phyloP scores from a whole-genome alignment of 2,113 vertebrate genomes.

The Grammomys surdaster region DNA sequence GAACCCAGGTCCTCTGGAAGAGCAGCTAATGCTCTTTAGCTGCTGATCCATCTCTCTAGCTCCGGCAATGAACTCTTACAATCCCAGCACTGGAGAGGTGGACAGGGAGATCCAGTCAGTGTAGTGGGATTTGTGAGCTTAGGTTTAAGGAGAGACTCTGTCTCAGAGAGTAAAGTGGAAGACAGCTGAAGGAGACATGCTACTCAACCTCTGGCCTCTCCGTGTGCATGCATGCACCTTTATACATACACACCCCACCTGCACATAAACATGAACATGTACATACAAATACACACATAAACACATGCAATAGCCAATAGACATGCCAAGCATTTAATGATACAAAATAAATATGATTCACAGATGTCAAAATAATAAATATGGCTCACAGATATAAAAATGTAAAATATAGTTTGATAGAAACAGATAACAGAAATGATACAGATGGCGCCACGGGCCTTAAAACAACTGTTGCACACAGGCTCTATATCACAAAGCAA shows the following conservation, averaged over 20 bases:
- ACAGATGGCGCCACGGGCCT: background rate
- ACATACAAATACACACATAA: background rate
- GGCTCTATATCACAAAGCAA: background rate
- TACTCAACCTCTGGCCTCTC: background rate
- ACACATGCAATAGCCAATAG: background rate
- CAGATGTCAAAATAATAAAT: background rate
- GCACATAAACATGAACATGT: background rate
- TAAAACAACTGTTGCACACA: constrained; percentile 10
- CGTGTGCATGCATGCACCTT: too few relatives aligned
- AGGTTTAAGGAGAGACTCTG: background rate
- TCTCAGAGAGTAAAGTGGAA: background rate
- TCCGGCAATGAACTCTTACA: background rate
- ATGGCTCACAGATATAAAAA: background rate
- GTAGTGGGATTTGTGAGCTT: background rate
- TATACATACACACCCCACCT: too few relatives aligned
- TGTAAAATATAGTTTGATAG: background rate
- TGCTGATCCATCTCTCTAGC: background rate
- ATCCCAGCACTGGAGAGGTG: background rate
- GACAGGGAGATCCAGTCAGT: background rate
- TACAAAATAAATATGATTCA: background rate
- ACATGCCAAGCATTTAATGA: background rate
- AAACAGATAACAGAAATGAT: background rate
- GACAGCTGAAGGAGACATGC: background rate
- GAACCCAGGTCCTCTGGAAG: background rate
- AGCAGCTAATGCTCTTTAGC: background rate